A percentile compares a stretch with the other conserved stretches of the same genome.
These are phyloP conservation scores for Odontothrips loti DNA, from an alignment of 2,888 invertebrate species.

Conservation along the genomic window DNA sequence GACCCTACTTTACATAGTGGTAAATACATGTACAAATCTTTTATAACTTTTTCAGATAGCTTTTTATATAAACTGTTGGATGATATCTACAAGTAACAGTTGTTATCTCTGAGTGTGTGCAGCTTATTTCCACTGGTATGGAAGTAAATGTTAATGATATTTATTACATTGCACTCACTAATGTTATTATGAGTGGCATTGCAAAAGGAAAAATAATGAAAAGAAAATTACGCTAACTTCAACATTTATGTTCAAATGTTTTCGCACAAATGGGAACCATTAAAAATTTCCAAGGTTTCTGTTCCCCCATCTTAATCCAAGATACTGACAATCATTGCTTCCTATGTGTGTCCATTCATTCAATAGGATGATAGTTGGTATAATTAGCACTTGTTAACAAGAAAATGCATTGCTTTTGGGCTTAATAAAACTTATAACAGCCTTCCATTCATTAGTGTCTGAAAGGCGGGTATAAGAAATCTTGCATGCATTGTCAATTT, in stretches of 20 bases:
- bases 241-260: not conserved
- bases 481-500: not conserved
- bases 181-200: not conserved
- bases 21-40: conserved; percentile 7
- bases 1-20: not conserved
- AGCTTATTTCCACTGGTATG: not conserved
- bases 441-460: not conserved
- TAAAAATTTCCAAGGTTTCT: not conserved
- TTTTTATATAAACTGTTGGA: conserved; percentile 17
- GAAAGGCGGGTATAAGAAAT: not conserved
- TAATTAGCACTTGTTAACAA: no score
- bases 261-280: not conserved
- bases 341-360: not conserved
- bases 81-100: not conserved
- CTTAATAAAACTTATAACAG: not conserved
- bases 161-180: not conserved
- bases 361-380: not conserved
- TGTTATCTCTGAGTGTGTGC: not conserved
- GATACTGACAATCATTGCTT: not conserved
- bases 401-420: not conserved
- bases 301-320: not conserved
- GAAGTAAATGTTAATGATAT: not conserved
- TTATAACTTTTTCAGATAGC: conserved; percentile 16
- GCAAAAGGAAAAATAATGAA: not conserved
- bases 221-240: not conserved